Evolutionary conservation across 2,797 vertebrate genomes (phyloP).

Genomic region (Leptatherina wallacei): DNA sequence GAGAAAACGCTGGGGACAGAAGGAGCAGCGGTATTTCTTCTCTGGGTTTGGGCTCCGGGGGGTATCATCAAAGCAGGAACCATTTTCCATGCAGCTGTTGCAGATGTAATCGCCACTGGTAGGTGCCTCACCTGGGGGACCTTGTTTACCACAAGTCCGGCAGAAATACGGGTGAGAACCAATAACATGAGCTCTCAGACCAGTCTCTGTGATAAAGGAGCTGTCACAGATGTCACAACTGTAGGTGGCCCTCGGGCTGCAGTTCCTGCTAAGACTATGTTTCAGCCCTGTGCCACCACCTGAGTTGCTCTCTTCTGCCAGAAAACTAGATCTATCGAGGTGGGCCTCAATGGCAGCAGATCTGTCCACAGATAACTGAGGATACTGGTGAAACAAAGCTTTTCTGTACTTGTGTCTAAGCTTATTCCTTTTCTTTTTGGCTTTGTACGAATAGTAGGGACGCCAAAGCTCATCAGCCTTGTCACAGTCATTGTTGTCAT

Average conservation of each 20-base stretch:
- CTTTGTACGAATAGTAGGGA: slow-evolving; percentile 97
- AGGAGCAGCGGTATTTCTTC: slow-evolving; percentile 95
- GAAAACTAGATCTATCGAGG: slow-evolving; percentile 53
- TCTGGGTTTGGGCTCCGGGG: slow-evolving; percentile 90
- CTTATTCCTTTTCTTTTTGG: slow-evolving; percentile 95
- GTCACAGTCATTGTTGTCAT: slow-evolving; percentile 93
- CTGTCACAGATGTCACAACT: slow-evolving; percentile 92
- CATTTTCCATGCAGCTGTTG: slow-evolving; percentile 92
- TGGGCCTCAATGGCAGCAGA: slow-evolving; percentile 52
- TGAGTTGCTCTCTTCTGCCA: slow-evolving; percentile 72
- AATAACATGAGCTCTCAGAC: slow-evolving; percentile 91
- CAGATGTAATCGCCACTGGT: slow-evolving; percentile 91
- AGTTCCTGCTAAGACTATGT: slow-evolving; percentile 81
- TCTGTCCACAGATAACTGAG: slow-evolving; percentile 60
- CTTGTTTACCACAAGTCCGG: slow-evolving; percentile 93
- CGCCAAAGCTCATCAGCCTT: slow-evolving; percentile 94
- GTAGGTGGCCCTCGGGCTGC: slow-evolving; percentile 83
- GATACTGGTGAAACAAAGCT: slow-evolving; percentile 62
- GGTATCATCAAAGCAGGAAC: slow-evolving; percentile 92
- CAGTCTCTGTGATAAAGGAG: slow-evolving; percentile 91
- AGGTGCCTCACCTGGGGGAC: slow-evolving; percentile 89
- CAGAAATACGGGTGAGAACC: slow-evolving; percentile 93
- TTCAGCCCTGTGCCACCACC: slow-evolving; percentile 72
- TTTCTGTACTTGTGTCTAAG: slow-evolving; percentile 87
- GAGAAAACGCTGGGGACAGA: slow-evolving; percentile 96